phyloP scores from a whole-genome alignment of 1,140 invertebrate species.

The Andrena cerasifolii region DNA sequence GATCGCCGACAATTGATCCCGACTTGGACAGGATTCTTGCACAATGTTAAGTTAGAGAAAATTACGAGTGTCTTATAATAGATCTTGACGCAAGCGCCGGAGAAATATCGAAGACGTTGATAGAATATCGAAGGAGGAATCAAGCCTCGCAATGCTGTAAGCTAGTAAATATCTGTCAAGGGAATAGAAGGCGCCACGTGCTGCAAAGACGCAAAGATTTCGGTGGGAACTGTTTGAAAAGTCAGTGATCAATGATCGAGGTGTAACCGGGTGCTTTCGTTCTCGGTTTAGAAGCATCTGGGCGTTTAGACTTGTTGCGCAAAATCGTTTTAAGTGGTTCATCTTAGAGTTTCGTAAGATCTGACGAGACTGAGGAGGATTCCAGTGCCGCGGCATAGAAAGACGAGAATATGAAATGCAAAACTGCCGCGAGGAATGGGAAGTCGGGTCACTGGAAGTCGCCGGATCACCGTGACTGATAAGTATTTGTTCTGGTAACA shows the following conservation, averaged over 20 bases:
- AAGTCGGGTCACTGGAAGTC: conserved; percentile 36
- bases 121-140: too few relatives aligned
- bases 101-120: too few relatives aligned
- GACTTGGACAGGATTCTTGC: conserved; percentile 2
- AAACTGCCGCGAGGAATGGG: too few relatives aligned
- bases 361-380: too few relatives aligned
- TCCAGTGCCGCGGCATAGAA: not conserved
- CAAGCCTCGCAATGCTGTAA: too few relatives aligned
- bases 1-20: conserved; percentile 3
- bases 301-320: too few relatives aligned
- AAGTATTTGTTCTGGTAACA: conserved; percentile 34
- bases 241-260: not conserved
- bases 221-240: not conserved
- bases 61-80: not conserved
- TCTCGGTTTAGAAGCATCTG: not conserved
- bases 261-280: too few relatives aligned
- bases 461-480: conserved; percentile 37
- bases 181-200: too few relatives aligned
- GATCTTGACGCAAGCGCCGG: not conserved
- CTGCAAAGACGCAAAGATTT: not conserved
- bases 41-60: conserved; percentile 25
- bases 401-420: not conserved
- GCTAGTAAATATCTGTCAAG: too few relatives aligned
- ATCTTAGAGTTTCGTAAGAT: too few relatives aligned
- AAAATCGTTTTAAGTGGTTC: too few relatives aligned